Base-by-base conservation (phyloP, 2,797 vertebrate genomes). In the Hirundo rustica region DNA sequence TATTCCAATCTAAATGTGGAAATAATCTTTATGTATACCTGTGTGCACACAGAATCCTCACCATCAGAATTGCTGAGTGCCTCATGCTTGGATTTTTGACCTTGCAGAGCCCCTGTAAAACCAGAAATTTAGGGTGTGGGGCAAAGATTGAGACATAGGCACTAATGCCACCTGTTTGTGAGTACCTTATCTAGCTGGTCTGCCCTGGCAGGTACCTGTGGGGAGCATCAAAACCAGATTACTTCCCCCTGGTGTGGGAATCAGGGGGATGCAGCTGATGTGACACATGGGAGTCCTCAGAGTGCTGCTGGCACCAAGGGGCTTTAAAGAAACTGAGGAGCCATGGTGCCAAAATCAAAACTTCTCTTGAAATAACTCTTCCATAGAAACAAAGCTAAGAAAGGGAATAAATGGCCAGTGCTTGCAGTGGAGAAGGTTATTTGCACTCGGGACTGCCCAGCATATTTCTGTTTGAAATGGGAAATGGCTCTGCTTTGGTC, bases 1-100 rank as follows among this genome's bases (percentile, higher is more conserved):
- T 93, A 70, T 90, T 84, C 88, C 54, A 40, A 42, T n/a, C 71
- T 92, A 82, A 85, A 61, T 64, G 87, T 67, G 21, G 34, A 92
- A 90, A 84, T 73, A 78, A 90, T 86, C 82, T 75, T 94, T 90
- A 80, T 30, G 60, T 62, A 32, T 78, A 58, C 47, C 30, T 5
- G 3, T 45, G 48, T 53, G 60, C 57, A 48, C 7, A 0, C 17
- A 58, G 30, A 27, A n/a, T 22, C 61, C 73, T 95, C 38, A 47
- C 80, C 53, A 47, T 15, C 48, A 27, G 77, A 93, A 81, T 4
- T 51, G 57, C 82, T 5, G 25, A 93, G 26, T 17, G n/a, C 62
- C 48, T 85, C 42, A 10, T 2, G 1, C 44, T 73, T n/a, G 40
- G 27, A 44, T 81, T 38, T 61, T 40, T 36, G 34, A 44, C 36